A percentile compares a stretch with the other conserved stretches of the same genome.
These are phyloP conservation scores for Euplexia lucipara DNA, from an alignment of 2,888 invertebrate genomes.

Conservation along the genomic window DNA sequence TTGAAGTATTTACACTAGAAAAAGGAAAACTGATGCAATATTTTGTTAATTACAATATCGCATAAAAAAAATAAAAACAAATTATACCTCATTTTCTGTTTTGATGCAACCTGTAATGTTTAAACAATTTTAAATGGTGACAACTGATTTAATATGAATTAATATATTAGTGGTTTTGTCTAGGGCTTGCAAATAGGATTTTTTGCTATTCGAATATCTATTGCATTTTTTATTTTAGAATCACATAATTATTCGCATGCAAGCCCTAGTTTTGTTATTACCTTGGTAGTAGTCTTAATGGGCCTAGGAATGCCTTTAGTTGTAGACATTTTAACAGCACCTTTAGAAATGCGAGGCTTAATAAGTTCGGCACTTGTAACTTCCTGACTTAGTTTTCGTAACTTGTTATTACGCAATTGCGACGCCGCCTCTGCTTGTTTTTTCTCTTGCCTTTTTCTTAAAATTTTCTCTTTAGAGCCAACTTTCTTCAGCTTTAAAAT, in stretches of 20 bases:
- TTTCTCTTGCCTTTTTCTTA: constrained; percentile 39
- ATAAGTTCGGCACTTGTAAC: constrained; percentile 20
- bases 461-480: constrained; percentile 62
- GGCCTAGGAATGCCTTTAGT: constrained; percentile 44
- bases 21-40: constrained; percentile 9
- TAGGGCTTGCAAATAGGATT: too few relatives aligned
- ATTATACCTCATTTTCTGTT: constrained; percentile 71
- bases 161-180: not conserved
- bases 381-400: constrained; percentile 31
- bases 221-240: too few relatives aligned
- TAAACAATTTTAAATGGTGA: constrained; percentile 19
- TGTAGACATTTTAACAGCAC: constrained; percentile 36
- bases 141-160: not conserved
- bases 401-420: constrained; percentile 25
- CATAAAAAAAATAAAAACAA: constrained; percentile 2
- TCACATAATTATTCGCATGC: too few relatives aligned
- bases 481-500: constrained; percentile 47
- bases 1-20: constrained; percentile 72
- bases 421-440: constrained; percentile 29
- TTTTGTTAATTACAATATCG: constrained; percentile 6
- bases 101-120: constrained; percentile 76
- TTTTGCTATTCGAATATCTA: too few relatives aligned
- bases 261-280: constrained; percentile 45
- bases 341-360: constrained; percentile 19
- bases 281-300: constrained; percentile 66